Percentiles rank a stretch among this genome's conserved stretches.
These are phyloP conservation scores for Platichthys flesus DNA, from an alignment of 2,113 vertebrate genomes.

Conservation along the genomic window DNA sequence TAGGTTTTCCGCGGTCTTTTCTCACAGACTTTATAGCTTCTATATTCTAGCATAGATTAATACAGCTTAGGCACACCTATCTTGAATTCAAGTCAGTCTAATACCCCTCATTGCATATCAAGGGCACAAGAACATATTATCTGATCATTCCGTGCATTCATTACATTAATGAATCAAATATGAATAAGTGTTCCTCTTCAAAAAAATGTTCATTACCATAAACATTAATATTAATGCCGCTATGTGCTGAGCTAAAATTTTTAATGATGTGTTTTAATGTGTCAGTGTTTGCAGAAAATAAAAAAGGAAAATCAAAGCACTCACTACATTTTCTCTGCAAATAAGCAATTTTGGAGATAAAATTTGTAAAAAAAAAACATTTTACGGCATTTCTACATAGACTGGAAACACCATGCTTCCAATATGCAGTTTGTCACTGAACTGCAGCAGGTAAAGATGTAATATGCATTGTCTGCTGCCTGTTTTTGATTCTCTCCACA, in stretches of 20 bases:
- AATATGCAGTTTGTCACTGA: slow-evolving; percentile 52
- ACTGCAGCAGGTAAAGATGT: slow-evolving; percentile 82
- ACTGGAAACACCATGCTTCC: slow-evolving; percentile 33
- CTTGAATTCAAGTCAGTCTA: slow-evolving; percentile 68
- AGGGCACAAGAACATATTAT: slow-evolving; percentile 77
- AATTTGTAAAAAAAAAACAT: neutral
- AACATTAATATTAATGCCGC: slow-evolving; percentile 83
- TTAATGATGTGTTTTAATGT: slow-evolving; percentile 47
- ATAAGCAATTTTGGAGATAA: slow-evolving; percentile 11
- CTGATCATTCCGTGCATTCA: slow-evolving; percentile 81
- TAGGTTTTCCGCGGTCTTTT: slow-evolving; percentile 69
- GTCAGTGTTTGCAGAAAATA: slow-evolving; percentile 48
- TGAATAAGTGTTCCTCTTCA: slow-evolving; percentile 77
- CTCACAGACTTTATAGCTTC: slow-evolving; percentile 66
- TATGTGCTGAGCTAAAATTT: slow-evolving; percentile 64
- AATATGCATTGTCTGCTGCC: slow-evolving; percentile 80
- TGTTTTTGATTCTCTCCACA: slow-evolving; percentile 87
- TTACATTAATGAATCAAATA: slow-evolving; percentile 84
- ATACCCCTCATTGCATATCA: slow-evolving; percentile 76
- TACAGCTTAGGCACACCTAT: slow-evolving; percentile 75
- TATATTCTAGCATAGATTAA: slow-evolving; percentile 74
- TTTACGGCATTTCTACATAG: slow-evolving; percentile 9
- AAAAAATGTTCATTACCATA: slow-evolving; percentile 77
- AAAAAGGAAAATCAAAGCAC: slow-evolving; percentile 15
- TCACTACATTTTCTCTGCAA: slow-evolving; percentile 1